Evolutionary conservation across 2,113 vertebrate species (phyloP), one percentile per base, ranked within the genome.

Genomic region (Cyphomyrus discorhynchus): DNA sequence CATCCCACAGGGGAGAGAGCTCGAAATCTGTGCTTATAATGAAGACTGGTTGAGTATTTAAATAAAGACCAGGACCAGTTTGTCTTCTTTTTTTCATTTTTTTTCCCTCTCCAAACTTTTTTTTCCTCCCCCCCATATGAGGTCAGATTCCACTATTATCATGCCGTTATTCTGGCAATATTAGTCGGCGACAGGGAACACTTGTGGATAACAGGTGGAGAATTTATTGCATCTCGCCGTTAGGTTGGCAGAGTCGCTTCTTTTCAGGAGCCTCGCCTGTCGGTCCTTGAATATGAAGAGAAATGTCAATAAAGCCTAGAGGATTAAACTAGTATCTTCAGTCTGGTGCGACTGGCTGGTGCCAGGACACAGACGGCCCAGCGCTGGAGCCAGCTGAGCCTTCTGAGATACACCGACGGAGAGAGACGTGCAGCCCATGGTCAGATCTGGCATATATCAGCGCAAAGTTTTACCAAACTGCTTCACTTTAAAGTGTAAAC

Each of bases 241-340:
- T 95, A 96, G 97, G 95, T 97, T 97, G 96, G 96, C 92, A 95
- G 96, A 96, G 95, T 95, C 95, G 92, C 95, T 56, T 95, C 96
- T 97, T 97, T 96, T 96, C 96, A 97, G 96, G 97, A 96, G 96
- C 97, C 97, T 97, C 97, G 96, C 96, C 96, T 96, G 85, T 53
- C 50, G 27, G 85, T 87, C 50, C 96, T 96, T 97, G 96, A 97
- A 97, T 97, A 96, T 96, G 96, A 97, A 96, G 96, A 97, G 97
- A 97, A 97, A 97, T 96, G 96, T 95, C 96, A 97, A 97, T 96
- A 97, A 89, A 96, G 94, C 95, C 96, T 96, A 96, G 95, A 96
- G 96, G 96, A 96, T 93, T 95, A 96, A 96, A 95, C 96, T 96
- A 45, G 88, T 89, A 84, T 88, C 87, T 88, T 62, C 53, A 88